These are phyloP conservation scores for Mus spicilegus DNA, from an alignment of 2,113 vertebrate genomes.

Conservation along the genomic window DNA sequence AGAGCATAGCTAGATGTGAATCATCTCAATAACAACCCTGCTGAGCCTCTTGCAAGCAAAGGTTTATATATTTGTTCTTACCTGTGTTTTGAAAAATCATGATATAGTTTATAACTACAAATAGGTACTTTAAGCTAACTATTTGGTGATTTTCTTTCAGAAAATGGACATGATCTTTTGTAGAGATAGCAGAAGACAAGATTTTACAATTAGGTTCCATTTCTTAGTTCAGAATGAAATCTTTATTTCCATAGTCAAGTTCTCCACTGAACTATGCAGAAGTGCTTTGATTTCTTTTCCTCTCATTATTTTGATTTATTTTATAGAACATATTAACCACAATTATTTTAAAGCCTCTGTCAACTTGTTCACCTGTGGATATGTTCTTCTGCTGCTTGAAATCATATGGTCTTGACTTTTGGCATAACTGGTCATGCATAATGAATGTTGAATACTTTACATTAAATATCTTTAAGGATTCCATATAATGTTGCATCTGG, in stretches of 20 bases:
- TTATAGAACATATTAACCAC: background rate
- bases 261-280: background rate
- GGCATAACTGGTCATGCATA: background rate
- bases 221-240: constrained; percentile 16
- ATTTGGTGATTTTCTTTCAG: background rate
- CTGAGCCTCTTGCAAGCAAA: background rate
- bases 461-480: background rate
- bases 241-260: background rate
- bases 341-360: background rate
- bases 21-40: background rate
- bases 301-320: background rate
- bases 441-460: background rate
- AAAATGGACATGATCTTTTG: constrained; percentile 6
- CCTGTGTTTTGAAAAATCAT: background rate
- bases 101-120: constrained; percentile 24
- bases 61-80: background rate
- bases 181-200: background rate
- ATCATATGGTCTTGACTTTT: background rate
- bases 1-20: background rate
- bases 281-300: background rate
- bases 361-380: background rate
- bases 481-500: background rate
- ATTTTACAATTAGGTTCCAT: background rate
- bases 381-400: constrained; percentile 4
- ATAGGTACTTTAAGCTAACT: background rate